These are phyloP conservation scores for Pachypsylla venusta DNA, from an alignment of 1,140 invertebrate genomes.

Conservation along the genomic window DNA sequence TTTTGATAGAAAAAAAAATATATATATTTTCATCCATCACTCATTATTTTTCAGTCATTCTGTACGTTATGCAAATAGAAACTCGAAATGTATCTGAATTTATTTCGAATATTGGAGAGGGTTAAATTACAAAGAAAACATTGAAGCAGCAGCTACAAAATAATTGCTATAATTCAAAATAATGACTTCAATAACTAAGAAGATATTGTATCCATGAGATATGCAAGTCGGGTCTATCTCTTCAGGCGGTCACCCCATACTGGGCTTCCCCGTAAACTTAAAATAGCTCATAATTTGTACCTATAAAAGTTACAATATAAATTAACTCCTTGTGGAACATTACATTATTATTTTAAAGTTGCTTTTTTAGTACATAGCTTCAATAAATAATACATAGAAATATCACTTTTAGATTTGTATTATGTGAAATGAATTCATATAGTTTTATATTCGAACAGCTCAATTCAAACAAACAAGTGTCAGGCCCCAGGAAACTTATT, in stretches of 20 bases:
- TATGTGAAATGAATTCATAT: too few relatives aligned
- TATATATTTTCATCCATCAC: too few relatives aligned
- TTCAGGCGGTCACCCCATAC: constrained; percentile 7
- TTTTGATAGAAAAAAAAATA: too few relatives aligned
- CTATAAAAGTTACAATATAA: constrained; percentile 8
- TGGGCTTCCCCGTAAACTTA: constrained; percentile 5
- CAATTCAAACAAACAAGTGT: too few relatives aligned
- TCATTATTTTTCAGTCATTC: too few relatives aligned
- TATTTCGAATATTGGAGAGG: neutral
- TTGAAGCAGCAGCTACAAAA: neutral
- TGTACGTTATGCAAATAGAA: constrained; percentile 3
- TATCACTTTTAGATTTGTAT: too few relatives aligned
- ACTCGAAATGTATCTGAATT: neutral
- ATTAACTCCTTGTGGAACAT: neutral
- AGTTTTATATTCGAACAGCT: too few relatives aligned
- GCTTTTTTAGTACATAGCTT: too few relatives aligned
- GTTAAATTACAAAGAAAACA: constrained; percentile 6
- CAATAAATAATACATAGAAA: constrained; percentile 9
- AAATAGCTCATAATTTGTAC: constrained; percentile 10
- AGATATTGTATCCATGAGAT: constrained; percentile 2
- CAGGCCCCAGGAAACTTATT: too few relatives aligned
- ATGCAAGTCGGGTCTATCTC: neutral
- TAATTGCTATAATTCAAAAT: constrained; percentile 9
- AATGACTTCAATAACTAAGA: constrained; percentile 9
- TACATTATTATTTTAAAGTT: neutral